Percentiles rank a stretch among this genome's conserved stretches.
phyloP scores from a whole-genome alignment of 2,797 vertebrate species.

The Urophycis tenuis region DNA sequence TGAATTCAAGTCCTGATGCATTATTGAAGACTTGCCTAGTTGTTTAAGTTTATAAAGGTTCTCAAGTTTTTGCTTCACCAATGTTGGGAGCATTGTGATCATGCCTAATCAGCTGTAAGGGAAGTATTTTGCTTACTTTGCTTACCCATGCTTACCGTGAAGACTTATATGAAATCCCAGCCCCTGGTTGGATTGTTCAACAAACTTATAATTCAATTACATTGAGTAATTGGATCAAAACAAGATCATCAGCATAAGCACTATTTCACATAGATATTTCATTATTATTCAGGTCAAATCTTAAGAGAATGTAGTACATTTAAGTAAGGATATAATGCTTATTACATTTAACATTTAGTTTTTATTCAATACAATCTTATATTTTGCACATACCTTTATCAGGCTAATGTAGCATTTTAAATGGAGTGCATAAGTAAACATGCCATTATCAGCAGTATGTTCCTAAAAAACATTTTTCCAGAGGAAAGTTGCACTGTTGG shows the following conservation, averaged over 20 bases:
- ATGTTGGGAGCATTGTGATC: neutral
- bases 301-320: neutral
- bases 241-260: neutral
- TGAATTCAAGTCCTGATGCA: neutral
- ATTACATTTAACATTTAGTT: neutral
- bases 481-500: too few species aligned
- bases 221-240: neutral
- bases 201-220: neutral
- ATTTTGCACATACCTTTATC: neutral
- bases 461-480: too few species aligned
- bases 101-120: neutral
- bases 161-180: neutral
- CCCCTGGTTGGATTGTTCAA: neutral
- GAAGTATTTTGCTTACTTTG: neutral
- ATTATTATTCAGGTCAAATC: neutral
- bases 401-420: neutral
- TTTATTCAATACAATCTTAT: neutral
- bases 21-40: neutral
- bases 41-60: neutral
- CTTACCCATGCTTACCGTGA: too few species aligned
- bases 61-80: neutral
- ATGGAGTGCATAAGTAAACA: neutral
- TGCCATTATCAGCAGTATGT: neutral
- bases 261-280: neutral
- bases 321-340: neutral